Base-by-base conservation (phyloP, 2,113 vertebrate genomes). In the Damaliscus lunatus region DNA sequence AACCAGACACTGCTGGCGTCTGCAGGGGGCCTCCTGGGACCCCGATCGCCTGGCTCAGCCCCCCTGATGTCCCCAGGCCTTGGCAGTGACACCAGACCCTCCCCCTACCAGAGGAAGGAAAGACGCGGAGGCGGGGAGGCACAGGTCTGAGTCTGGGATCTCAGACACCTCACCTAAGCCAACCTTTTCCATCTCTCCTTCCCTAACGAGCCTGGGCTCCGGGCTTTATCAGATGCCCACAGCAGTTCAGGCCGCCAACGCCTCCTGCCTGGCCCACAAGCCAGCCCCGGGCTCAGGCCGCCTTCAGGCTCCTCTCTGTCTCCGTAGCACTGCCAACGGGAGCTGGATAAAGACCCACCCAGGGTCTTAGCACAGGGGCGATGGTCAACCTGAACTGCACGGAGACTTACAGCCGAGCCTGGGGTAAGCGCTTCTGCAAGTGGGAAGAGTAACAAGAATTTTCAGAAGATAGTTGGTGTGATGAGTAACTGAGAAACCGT, bases 331-430 rank as follows among this genome's bases (percentile, higher is more conserved):
- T 14, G 40, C 40, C 71, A 43, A 27, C 0, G 1, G 3, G 3
- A 15, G 23, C 6, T 27, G 36, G 36, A 74, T 74, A 74, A 43
- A 77, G 71, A 77, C 40, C 40, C 40, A 43, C 6, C 12, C 23
- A 27, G 23, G 23, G 71, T 77, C 40, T 77, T 15, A 77, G 71
- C 71, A 43, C 40, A 43, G 40, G 7, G 53, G 0, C 5, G 23
- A 14, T 19, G 1, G 5, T 27, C 57, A 3, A 10, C 23, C 50
- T 14, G 5, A 6, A 40, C 36, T 19, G 6, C 48, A 2, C 0
- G 64, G 19, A 16, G 50, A 53, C 33, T 23, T 2, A 9, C 0
- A 43, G 53, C 27, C 33, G 74, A 29, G 74, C 88, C 74, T 16
- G 1, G 27, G n/a, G 2, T 15, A 57, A 17, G 5, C 7, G 12